Base-by-base conservation (phyloP, 2,797 vertebrate genomes). In the Valencia hispanica region DNA sequence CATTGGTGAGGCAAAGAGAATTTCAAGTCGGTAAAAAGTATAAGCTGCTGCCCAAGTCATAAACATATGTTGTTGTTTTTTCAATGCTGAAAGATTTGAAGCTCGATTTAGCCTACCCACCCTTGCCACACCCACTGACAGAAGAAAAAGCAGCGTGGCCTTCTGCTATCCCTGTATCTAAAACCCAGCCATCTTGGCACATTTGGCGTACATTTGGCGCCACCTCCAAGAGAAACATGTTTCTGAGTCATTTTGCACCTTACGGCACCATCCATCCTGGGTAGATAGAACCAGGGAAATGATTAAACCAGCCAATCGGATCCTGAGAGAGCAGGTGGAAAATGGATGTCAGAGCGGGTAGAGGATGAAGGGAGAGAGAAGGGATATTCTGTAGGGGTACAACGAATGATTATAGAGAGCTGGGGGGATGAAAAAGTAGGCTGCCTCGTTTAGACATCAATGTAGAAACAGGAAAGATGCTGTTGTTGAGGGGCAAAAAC, bases 141-240 rank as follows among this genome's bases (percentile, higher is more conserved):
- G 45, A 50, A 34, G 27, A 12, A 63, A 43, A 74, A 63, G 22
- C 66, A 48, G 45, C 7, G 10, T 84, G 80, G 65, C 84, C 79
- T 86, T 77, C 72, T 78, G 73, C 70, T 39, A 22, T 34, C 59
- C 59, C 34, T 34, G 57, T 30, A 34, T 8, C 27, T 50, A 81
- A 74, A 85, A 74, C 30, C 78, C 30, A 4, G 74, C 83, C 87
- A 85, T 85, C 87, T 92, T 90, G 77, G 22, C 43, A 15, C 1
- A 27, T 36, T 27, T 51, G 39, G 76, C 68, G 72, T 82, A 81
- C 79, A 72, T 77, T 51, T 78, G 47, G 61, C 59, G 39, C 70
- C 73, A 83, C 75, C 85, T 80, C 73, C 66, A 47, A 30, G 48
- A 75, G 69, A 63, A 81, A 66, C 75, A 72, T 47, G 65, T 2